Evolutionary conservation across 2,797 vertebrate genomes (phyloP).

Genomic region (Oreochromis grahami): DNA sequence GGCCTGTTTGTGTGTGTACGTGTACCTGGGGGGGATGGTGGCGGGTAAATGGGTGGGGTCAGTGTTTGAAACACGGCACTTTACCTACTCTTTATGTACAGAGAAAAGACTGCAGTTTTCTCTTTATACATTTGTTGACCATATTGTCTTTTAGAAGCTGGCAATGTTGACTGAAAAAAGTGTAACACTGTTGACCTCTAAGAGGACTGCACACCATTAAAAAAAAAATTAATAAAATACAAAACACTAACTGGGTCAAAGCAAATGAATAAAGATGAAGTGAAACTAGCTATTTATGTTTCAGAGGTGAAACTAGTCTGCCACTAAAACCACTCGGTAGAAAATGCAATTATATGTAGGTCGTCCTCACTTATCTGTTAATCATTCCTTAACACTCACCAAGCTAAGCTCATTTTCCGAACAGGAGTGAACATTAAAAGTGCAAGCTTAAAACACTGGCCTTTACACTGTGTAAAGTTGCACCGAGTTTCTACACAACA

Average conservation of each 20-base stretch:
- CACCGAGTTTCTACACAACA: not conserved
- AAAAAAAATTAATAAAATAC: not conserved
- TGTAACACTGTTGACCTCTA: not conserved
- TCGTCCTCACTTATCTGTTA: not conserved
- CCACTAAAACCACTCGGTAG: not conserved
- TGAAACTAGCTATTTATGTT: not conserved
- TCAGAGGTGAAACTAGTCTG: not conserved
- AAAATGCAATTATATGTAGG: not conserved
- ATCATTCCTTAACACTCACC: not conserved
- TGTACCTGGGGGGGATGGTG: not conserved
- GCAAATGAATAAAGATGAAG: not conserved
- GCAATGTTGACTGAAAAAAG: not conserved
- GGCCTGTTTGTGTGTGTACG: not conserved
- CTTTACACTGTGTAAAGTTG: not conserved
- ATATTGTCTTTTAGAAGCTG: not conserved
- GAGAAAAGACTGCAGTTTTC: not conserved
- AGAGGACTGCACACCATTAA: not conserved
- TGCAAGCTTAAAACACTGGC: not conserved
- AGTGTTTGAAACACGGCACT: not conserved
- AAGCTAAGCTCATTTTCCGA: not conserved
- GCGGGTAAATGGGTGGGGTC: not conserved
- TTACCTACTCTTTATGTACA: not conserved
- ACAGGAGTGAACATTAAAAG: not conserved
- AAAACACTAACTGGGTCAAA: not conserved
- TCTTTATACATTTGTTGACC: not conserved